These are phyloP conservation scores for Zaprionus capensis DNA, from an alignment of 1,140 invertebrate species.

Conservation along the genomic window DNA sequence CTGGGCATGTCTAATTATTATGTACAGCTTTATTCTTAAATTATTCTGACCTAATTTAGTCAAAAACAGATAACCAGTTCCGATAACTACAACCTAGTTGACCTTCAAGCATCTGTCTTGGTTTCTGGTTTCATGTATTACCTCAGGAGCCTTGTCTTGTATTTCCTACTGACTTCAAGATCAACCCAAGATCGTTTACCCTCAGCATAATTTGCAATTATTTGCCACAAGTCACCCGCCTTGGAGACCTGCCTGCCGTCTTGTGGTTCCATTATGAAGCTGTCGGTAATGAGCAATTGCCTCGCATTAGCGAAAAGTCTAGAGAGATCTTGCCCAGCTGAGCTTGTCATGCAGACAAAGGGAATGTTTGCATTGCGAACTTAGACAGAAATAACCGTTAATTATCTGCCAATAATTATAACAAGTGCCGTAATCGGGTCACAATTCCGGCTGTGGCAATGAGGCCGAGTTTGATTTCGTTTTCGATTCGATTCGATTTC, in stretches of 20 bases:
- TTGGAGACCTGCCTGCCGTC: not conserved
- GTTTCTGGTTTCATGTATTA: not conserved
- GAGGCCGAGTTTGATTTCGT: conserved; percentile 21
- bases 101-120: not conserved
- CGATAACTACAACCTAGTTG: too few relatives aligned
- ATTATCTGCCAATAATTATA: conserved; percentile 70
- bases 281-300: conserved; percentile 16
- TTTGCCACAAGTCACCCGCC: not conserved
- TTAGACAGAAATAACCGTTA: conserved; percentile 60
- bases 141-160: conserved; percentile 10
- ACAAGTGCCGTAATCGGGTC: conserved; percentile 57
- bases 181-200: conserved; percentile 24
- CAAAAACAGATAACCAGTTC: not conserved
- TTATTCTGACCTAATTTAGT: not conserved
- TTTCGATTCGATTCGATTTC: conserved; percentile 24
- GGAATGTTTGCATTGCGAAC: conserved; percentile 20
- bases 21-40: not conserved
- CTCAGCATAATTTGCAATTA: conserved; percentile 9
- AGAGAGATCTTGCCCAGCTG: not conserved
- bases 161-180: conserved; percentile 12
- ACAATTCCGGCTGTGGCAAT: conserved; percentile 33
- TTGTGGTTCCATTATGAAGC: conserved; percentile 6
- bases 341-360: conserved; percentile 9
- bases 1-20: too few relatives aligned
- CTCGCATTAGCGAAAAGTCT: conserved; percentile 13